Conservation (phyloP, 2,113 vertebrate genomes). For the Phaethon lepturus region DNA sequence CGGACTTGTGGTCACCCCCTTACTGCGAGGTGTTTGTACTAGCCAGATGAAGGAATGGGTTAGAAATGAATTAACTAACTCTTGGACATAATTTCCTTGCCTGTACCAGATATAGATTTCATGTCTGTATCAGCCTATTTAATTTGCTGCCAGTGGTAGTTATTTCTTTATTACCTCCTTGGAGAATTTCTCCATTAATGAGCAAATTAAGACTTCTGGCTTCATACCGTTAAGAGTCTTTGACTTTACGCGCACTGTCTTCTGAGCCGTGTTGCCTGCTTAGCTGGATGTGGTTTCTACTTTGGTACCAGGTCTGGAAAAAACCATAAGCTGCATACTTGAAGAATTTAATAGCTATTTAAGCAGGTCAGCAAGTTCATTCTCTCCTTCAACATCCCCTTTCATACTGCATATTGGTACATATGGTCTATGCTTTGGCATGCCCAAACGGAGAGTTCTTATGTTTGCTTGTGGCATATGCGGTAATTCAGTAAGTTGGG, state of each 20-base stretch:
- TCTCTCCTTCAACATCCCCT: neutral
- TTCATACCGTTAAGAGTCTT: neutral
- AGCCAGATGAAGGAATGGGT: neutral
- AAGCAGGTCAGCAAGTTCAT: neutral
- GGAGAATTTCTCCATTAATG: neutral
- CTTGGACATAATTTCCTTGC: neutral
- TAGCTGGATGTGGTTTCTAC: neutral
- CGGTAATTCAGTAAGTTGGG: too few species aligned
- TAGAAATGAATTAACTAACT: neutral
- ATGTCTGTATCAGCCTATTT: neutral
- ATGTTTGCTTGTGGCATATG: accelerated
- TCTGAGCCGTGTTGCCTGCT: neutral
- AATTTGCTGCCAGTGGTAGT: neutral
- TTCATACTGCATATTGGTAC: too few species aligned
- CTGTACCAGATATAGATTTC: neutral
- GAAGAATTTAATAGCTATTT: neutral
- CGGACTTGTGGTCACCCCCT: neutral
- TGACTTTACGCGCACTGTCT: neutral
- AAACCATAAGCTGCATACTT: neutral
- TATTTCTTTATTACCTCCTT: neutral
- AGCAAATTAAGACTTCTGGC: neutral
- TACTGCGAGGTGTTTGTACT: neutral
- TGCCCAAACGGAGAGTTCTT: neutral
- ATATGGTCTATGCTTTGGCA: neutral
- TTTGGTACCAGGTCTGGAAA: neutral